phyloP scores from a whole-genome alignment of 2,888 invertebrate genomes.

The Oscheius onirici region DNA sequence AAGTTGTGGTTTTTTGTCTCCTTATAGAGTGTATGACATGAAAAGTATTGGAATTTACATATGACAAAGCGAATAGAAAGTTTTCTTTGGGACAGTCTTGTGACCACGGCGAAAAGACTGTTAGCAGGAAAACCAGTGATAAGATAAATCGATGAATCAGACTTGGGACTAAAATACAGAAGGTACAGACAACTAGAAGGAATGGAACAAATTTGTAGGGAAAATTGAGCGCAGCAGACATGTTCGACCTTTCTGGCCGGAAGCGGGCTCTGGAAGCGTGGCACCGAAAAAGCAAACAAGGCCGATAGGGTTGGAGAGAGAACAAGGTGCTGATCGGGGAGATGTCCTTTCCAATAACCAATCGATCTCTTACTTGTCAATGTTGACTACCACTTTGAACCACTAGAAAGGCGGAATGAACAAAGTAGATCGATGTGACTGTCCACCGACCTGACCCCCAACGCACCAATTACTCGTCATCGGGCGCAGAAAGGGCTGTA shows the following conservation, averaged over 20 bases:
- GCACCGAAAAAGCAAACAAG: slow-evolving; percentile 22
- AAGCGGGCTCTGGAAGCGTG: slow-evolving; percentile 28
- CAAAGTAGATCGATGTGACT: slow-evolving; percentile 25
- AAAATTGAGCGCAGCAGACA: neutral
- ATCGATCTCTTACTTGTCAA: neutral
- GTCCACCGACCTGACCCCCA: neutral
- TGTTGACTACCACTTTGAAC: neutral
- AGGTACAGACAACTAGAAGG: too few relatives aligned
- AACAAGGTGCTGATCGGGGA: slow-evolving; percentile 5
- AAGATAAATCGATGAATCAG: too few relatives aligned
- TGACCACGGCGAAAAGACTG: too few relatives aligned
- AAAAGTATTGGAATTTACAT: too few relatives aligned
- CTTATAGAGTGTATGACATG: too few relatives aligned
- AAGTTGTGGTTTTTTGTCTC: too few relatives aligned
- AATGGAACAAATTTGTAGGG: too few relatives aligned
- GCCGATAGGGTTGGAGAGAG: neutral
- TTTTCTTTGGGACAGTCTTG: too few relatives aligned
- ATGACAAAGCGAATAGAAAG: too few relatives aligned
- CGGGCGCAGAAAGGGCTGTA: slow-evolving; percentile 1
- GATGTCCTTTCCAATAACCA: neutral
- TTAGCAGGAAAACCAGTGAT: too few relatives aligned
- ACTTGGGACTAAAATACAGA: too few relatives aligned
- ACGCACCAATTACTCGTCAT: slow-evolving; percentile 18
- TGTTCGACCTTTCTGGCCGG: slow-evolving; percentile 18
- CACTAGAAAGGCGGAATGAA: neutral